Evolutionary conservation across 2,113 vertebrate genomes (phyloP), one percentile per base, ranked within the genome.

Genomic region (Setophaga kirtlandii): DNA sequence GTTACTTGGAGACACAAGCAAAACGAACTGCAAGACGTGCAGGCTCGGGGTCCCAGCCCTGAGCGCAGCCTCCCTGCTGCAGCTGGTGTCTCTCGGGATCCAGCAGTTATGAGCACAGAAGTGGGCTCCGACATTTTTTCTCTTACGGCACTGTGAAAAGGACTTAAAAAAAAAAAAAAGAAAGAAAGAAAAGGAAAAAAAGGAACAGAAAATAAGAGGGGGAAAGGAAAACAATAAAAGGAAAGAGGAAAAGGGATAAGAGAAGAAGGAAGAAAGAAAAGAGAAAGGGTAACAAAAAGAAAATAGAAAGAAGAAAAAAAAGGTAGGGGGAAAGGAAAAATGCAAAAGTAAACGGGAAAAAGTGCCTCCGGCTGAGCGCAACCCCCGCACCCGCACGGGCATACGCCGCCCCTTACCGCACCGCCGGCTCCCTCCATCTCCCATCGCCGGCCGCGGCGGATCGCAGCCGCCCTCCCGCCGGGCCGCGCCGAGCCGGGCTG

Each of bases 391-490:
- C 74, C 53, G 23, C 74, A 13, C 50, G 21, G 77, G 74, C 44
- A 58, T 60, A 47, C 56, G 27, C 47, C 59, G 42, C 42, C 53
- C 80, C 94, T 95, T 95, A 95, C 94, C 94, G 78, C 90, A 65
- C 83, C 62, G 68, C 83, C 83, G 41, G 44, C 50, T 70, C 83
- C 83, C 42, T 89, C 93, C 93, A 94, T 94, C 93, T 89, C 77
- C 90, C 93, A 89, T 92, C 65, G 81, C 90, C 85, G 64, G 63
- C 58, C 73, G 44, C 67, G 41, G 77, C 31, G 52, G 76, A 44
- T 35, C 35, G 64, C 59, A 60, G 87, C 87, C 58, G 49, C 86
- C 23, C 41, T 71, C 78, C 46, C 39, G 44, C 64, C 23, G 31
- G 60, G 68, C 30, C 30, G 30, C 53, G 53, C 53, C 19, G 11